Conservation (phyloP, 2,888 invertebrate species). For the Choreutis nemorana region DNA sequence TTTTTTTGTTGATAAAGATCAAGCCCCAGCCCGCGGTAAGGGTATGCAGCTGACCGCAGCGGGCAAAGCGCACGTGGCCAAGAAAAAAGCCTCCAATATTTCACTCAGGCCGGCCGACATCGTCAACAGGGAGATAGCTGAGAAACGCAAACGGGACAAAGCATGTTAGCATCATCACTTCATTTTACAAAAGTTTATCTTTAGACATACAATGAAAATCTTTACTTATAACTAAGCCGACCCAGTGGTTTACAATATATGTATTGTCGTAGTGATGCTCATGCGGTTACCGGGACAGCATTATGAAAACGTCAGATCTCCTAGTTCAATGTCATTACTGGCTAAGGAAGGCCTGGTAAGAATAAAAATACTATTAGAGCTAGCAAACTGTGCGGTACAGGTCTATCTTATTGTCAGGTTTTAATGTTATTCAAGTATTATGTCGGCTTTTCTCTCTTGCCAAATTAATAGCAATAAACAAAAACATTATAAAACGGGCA, state of each 20-base stretch:
- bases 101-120: conserved; percentile 40
- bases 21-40: conserved; percentile 15
- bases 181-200: no score
- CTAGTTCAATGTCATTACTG: conserved; percentile 46
- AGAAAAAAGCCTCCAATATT: conserved; percentile 29
- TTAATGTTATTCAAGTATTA: no score
- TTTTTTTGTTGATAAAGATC: no score
- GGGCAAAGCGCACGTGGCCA: conserved; percentile 40
- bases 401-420: no score
- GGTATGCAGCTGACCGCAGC: conserved; percentile 51
- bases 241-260: no score
- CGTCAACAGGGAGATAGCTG: conserved; percentile 49
- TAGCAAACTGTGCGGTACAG: no score
- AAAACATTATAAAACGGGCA: no score
- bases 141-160: conserved; percentile 46
- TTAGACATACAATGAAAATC: no score
- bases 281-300: conserved; percentile 60
- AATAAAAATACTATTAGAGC: no score
- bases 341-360: conserved; percentile 56
- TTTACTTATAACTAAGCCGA: no score
- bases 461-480: no score
- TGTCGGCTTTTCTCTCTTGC: no score
- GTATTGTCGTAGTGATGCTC: conserved; percentile 39
- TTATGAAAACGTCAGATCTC: conserved; percentile 52
- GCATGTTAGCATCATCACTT: conserved; percentile 39